phyloP scores from a whole-genome alignment of 2,888 invertebrate genomes.

The Athalia cordata region DNA sequence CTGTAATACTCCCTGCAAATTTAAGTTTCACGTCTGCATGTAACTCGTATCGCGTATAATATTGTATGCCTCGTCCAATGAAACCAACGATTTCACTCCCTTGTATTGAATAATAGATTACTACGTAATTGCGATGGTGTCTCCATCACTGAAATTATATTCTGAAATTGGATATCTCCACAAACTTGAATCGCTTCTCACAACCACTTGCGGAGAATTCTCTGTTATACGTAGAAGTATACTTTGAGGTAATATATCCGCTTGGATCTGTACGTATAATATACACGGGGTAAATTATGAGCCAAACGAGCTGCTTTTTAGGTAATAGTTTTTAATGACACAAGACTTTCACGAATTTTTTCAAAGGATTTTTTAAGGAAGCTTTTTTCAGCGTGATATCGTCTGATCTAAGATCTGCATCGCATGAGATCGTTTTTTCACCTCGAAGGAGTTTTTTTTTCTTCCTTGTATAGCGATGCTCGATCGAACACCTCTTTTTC shows the following conservation, averaged over 20 bases:
- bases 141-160: background rate
- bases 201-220: background rate
- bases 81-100: too few relatives aligned
- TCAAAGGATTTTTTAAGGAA: too few relatives aligned
- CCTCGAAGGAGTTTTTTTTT: too few relatives aligned
- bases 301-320: background rate
- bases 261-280: background rate
- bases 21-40: too few relatives aligned
- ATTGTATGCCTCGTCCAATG: too few relatives aligned
- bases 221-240: conserved; percentile 1
- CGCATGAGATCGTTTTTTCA: too few relatives aligned
- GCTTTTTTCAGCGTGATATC: too few relatives aligned
- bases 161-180: conserved; percentile 5
- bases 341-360: background rate
- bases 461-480: too few relatives aligned
- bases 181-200: conserved; percentile 15
- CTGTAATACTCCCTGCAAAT: background rate
- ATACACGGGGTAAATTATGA: too few relatives aligned
- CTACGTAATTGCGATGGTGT: background rate
- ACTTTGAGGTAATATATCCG: background rate
- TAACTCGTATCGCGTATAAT: background rate
- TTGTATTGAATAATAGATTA: background rate
- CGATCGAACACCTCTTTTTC: too few relatives aligned
- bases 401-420: too few relatives aligned
- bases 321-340: background rate